phyloP scores from a whole-genome alignment of 2,888 invertebrate species.

The Griposia aprilina region DNA sequence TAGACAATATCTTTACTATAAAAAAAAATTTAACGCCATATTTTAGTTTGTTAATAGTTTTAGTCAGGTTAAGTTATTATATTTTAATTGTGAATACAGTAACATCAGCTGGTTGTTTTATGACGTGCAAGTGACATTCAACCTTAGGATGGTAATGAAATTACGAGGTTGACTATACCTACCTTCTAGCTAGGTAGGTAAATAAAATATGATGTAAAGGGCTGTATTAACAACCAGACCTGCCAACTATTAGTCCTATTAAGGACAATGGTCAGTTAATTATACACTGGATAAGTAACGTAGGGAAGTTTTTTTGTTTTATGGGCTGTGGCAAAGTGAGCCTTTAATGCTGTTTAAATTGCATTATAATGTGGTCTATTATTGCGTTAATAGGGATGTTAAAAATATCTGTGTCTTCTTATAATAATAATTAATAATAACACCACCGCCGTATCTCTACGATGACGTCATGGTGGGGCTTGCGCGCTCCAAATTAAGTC shows the following conservation, averaged over 20 bases:
- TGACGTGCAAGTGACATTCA: background rate
- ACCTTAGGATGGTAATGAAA: background rate
- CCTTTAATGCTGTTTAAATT: constrained; percentile 27
- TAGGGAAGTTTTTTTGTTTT: constrained; percentile 48
- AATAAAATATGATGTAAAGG: constrained; percentile 36
- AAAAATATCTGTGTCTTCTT: background rate
- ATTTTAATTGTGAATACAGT: too few relatives aligned
- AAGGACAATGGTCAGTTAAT: constrained; percentile 47
- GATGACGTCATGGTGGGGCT: too few relatives aligned
- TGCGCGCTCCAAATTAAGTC: too few relatives aligned
- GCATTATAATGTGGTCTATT: constrained; percentile 7
- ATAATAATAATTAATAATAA: background rate
- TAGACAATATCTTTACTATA: too few relatives aligned
- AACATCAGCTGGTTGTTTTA: too few relatives aligned
- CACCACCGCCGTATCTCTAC: too few relatives aligned
- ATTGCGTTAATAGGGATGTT: background rate
- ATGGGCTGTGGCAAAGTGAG: constrained; percentile 1
- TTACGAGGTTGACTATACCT: background rate
- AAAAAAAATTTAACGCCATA: too few relatives aligned
- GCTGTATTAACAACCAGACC: constrained; percentile 7
- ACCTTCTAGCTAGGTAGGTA: background rate
- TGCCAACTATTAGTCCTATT: constrained; percentile 53
- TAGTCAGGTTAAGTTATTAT: too few relatives aligned
- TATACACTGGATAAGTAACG: constrained; percentile 44
- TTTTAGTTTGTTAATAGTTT: too few relatives aligned